A percentile compares a stretch with the other conserved stretches of the same genome.
phyloP scores from a whole-genome alignment of 2,888 invertebrate genomes.

The Erynnis tages region DNA sequence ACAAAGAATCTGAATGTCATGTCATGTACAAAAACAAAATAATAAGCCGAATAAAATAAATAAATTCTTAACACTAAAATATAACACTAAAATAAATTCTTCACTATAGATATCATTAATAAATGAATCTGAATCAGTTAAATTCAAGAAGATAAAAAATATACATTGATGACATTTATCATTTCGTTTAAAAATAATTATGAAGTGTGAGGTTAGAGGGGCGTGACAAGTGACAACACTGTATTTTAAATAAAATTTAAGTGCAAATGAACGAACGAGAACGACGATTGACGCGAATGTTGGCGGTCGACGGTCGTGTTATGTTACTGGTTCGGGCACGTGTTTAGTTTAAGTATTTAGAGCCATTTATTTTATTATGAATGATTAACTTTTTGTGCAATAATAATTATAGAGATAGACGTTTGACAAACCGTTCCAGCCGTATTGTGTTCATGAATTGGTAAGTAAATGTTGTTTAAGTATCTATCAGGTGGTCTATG shows the following conservation, averaged over 20 bases:
- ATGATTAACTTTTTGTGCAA: not conserved
- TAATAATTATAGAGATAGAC: constrained; percentile 3
- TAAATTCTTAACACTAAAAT: too few relatives aligned
- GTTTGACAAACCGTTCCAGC: not conserved
- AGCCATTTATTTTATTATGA: constrained; percentile 2
- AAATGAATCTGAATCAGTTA: too few relatives aligned
- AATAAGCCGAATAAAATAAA: too few relatives aligned
- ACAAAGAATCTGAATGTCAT: too few relatives aligned
- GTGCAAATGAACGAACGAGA: constrained; percentile 2
- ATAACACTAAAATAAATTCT: too few relatives aligned
- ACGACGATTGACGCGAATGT: constrained; percentile 20
- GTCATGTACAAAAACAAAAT: too few relatives aligned
- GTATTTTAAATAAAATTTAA: too few relatives aligned
- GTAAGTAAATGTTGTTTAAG: constrained; percentile 12
- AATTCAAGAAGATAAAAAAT: too few relatives aligned
- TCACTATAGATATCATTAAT: too few relatives aligned
- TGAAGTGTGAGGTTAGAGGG: too few relatives aligned
- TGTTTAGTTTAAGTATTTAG: constrained; percentile 25
- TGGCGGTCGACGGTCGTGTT: constrained; percentile 20
- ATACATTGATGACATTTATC: too few relatives aligned
- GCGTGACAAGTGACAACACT: constrained; percentile 7
- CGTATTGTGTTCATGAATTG: constrained; percentile 8
- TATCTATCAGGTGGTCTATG: not conserved
- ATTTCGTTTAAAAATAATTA: constrained; percentile 4
- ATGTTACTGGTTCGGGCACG: constrained; percentile 26